These are phyloP conservation scores for Trichosurus vulpecula DNA, from an alignment of 2,797 vertebrate species.

Conservation along the genomic window DNA sequence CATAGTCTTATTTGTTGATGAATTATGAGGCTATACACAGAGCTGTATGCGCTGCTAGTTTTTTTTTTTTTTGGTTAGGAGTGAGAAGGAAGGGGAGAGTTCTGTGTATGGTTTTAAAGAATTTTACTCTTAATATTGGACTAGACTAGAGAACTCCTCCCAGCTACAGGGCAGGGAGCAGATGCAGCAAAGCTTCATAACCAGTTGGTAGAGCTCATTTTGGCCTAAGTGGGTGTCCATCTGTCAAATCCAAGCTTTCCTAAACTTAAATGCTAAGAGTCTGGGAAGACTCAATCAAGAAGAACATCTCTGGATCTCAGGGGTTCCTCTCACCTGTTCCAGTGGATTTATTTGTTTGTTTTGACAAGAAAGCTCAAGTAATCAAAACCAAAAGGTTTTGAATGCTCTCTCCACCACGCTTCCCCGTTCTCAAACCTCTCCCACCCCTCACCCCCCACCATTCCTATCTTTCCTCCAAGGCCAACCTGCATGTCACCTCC, in stretches of 20 bases:
- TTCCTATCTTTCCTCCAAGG: neutral
- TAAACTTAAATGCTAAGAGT: slow-evolving; percentile 26
- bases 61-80: neutral
- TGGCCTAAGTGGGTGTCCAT: neutral
- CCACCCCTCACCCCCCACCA: neutral
- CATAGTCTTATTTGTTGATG: neutral
- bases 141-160: neutral
- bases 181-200: slow-evolving; percentile 14
- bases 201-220: slow-evolving; percentile 39
- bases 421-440: neutral
- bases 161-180: neutral
- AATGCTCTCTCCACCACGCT: neutral
- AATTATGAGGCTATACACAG: neutral
- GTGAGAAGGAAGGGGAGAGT: neutral
- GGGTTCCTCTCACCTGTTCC: slow-evolving; percentile 12
- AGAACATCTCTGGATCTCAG: slow-evolving; percentile 9
- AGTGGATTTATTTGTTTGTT: slow-evolving; percentile 53
- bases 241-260: slow-evolving; percentile 30
- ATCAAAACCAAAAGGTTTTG: slow-evolving; percentile 55
- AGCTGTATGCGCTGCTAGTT: fast-evolving
- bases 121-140: neutral
- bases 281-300: slow-evolving; percentile 3
- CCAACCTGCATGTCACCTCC: neutral
- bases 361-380: slow-evolving; percentile 40
- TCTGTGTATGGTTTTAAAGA: neutral